These are phyloP conservation scores for Sakesphorus luctuosus DNA, from an alignment of 2,113 vertebrate genomes.

Conservation along the genomic window DNA sequence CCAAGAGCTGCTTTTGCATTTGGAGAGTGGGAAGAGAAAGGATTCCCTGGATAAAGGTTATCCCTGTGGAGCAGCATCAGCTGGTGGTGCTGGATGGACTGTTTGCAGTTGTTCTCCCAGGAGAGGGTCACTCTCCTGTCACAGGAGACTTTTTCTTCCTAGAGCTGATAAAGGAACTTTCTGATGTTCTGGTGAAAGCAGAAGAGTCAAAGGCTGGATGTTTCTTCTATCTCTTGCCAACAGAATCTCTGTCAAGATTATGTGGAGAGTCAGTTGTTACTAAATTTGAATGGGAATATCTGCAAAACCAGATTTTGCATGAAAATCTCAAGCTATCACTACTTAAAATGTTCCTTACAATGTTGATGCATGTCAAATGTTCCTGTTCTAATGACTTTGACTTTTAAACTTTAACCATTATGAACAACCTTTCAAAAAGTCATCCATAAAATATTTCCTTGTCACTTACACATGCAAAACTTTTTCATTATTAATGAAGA, in stretches of 20 bases:
- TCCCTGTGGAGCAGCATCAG: not conserved
- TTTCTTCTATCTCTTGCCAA: not conserved
- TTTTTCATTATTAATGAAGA: not conserved
- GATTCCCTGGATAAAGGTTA: not conserved
- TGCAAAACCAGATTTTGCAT: not conserved
- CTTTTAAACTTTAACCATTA: not conserved
- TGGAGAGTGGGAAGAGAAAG: not conserved
- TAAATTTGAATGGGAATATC: not conserved
- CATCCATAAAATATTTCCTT: not conserved
- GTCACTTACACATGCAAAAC: not conserved
- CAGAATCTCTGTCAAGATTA: not conserved
- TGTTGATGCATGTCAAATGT: not conserved
- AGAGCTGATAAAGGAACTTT: not conserved
- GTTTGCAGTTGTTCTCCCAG: not conserved
- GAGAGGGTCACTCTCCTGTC: not conserved
- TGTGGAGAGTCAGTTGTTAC: not conserved
- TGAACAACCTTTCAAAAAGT: not conserved
- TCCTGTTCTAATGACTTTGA: not conserved
- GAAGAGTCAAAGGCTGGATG: not conserved
- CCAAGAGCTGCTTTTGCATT: not conserved
- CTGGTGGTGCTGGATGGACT: not conserved
- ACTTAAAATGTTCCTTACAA: not conserved
- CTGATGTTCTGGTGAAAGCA: not conserved
- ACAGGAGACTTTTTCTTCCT: not conserved
- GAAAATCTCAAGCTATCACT: not conserved